Evolutionary conservation across 2,797 vertebrate genomes (phyloP).

Genomic region (Cyclopterus lumpus): DNA sequence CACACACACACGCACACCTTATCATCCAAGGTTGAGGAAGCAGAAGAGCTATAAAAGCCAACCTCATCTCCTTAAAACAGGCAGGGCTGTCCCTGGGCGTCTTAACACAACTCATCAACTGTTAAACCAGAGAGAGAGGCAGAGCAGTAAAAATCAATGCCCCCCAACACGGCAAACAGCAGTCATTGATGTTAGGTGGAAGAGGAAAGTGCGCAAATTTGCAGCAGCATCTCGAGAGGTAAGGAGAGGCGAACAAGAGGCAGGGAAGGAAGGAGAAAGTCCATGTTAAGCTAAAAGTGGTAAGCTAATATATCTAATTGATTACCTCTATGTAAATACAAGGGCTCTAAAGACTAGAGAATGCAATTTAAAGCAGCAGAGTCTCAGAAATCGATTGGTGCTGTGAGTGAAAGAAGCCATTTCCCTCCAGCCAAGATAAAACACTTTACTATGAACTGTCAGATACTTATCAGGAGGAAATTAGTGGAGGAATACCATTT

Average conservation of each 20-base stretch:
- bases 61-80: constrained; percentile 78
- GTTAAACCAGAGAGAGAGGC: constrained; percentile 80
- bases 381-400: constrained; percentile 76
- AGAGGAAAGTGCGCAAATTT: constrained; percentile 82
- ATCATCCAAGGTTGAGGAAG: constrained; percentile 63
- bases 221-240: constrained; percentile 53
- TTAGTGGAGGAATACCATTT: constrained; percentile 82
- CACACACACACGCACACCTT: constrained; percentile 23
- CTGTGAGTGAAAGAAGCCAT: constrained; percentile 74
- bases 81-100: constrained; percentile 71
- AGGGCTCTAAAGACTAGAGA: constrained; percentile 65
- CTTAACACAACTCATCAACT: constrained; percentile 84
- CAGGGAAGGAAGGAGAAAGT: constrained; percentile 35
- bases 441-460: constrained; percentile 82
- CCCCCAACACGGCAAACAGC: constrained; percentile 89
- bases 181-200: constrained; percentile 84
- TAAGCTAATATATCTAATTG: constrained; percentile 74
- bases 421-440: constrained; percentile 82
- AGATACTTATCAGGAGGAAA: constrained; percentile 86
- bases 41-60: constrained; percentile 72
- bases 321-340: constrained; percentile 83
- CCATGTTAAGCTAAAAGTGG: constrained; percentile 54
- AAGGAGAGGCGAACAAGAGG: constrained; percentile 24
- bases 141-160: constrained; percentile 88
- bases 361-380: constrained; percentile 76